Evolutionary conservation across 2,888 invertebrate species (phyloP).

Genomic region (Epirrita christyi): DNA sequence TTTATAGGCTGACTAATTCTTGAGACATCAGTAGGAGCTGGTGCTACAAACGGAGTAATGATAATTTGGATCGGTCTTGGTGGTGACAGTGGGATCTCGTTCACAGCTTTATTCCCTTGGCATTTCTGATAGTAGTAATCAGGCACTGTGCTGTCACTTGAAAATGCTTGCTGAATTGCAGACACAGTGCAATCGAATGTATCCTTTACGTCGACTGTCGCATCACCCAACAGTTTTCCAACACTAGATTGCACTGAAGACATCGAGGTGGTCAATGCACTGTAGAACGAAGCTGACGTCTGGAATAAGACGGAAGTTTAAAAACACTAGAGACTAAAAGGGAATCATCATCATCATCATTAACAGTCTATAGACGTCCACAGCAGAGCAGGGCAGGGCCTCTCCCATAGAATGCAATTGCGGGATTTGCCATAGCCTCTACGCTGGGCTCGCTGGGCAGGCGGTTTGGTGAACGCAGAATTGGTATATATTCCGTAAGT

Average conservation of each 20-base stretch:
- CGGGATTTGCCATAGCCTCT: too few species aligned
- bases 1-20: background rate
- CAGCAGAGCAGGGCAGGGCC: too few species aligned
- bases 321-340: background rate
- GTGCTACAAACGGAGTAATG: constrained; percentile 1
- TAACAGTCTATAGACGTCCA: too few species aligned
- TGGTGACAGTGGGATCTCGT: background rate
- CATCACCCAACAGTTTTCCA: constrained; percentile 64
- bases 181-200: constrained; percentile 69
- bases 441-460: too few species aligned
- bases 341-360: background rate
- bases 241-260: constrained; percentile 60
- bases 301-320: constrained; percentile 52
- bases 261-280: constrained; percentile 58
- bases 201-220: constrained; percentile 65
- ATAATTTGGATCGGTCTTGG: background rate
- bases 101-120: constrained; percentile 8
- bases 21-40: background rate
- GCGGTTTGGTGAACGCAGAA: too few species aligned
- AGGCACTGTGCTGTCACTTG: constrained; percentile 33
- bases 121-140: constrained; percentile 44
- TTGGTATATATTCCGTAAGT: too few species aligned
- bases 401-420: too few species aligned
- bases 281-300: constrained; percentile 62
- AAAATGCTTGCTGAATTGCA: constrained; percentile 59